Base-by-base conservation (phyloP, 2,888 invertebrate genomes). In the Chymomyza fuscimana region DNA sequence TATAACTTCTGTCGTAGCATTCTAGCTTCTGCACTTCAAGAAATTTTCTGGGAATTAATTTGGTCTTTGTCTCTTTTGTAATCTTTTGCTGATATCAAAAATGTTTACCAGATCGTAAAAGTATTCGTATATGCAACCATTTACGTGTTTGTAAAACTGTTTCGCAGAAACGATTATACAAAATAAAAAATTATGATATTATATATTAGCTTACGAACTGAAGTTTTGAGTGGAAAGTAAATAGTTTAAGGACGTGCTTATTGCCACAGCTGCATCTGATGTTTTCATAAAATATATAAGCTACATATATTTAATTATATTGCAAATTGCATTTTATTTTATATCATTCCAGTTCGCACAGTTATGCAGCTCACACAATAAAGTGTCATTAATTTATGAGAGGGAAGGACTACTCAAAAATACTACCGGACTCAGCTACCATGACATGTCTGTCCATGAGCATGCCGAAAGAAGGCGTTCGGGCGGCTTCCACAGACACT, bases 291-390 rank as follows among this genome's bases (percentile, higher is more conserved):
- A 67, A 70, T 78, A 70, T 68, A 69, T 73, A 61, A 25, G 65
- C 69, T 70, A 75, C 84, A 83, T 12, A 46, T 81, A 82, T 82
- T 82, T 83, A 83, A 85, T 87, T 85, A 82, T 83, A 73, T 76
- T 67, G 78, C 74, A 82, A 87, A 82, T 78, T 85, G 82, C 87
- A 80, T 74, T 85, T 85, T 74, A 67, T 72, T 82, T 80, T 59
- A 70, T 65, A 71, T 78, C 68, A 75, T 74, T 80, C 60, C 72
- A 56, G 76, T 66, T 70, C 63, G 63, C 69, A 69, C 65, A 60
- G 59, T 50, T 12, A 19, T 22, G 40, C 16, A 52, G 74, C 67
- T 67, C 54, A 58, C 74, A 74, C 65, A 74, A 76, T 63, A 71
- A 7, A 67, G 74, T 74, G 82, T 82, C 74, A 78, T 85, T 82